Conservation (phyloP, 2,113 vertebrate genomes). For the Microtus oregoni region DNA sequence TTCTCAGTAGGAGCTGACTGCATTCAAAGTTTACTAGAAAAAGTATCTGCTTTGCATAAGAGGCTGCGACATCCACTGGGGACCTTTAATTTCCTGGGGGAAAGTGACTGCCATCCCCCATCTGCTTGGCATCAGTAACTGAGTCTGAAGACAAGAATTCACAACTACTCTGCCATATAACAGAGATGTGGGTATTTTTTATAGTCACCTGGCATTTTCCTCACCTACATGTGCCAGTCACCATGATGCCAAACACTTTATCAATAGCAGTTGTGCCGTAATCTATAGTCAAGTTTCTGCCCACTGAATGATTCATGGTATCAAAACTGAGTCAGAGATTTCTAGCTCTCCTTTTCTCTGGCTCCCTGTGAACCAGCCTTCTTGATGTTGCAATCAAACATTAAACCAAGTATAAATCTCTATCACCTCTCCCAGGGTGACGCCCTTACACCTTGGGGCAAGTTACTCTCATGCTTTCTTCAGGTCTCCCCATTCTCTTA, state of each 20-base stretch:
- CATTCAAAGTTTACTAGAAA: neutral
- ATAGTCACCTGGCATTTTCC: neutral
- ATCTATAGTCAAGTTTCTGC: neutral
- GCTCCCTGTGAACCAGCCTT: neutral
- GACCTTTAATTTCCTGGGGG: neutral
- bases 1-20: neutral
- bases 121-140: neutral
- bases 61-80: neutral
- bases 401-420: slow-evolving; percentile 39
- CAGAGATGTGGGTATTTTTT: neutral
- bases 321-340: neutral
- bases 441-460: slow-evolving; percentile 24
- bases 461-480: neutral
- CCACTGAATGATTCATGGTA: neutral
- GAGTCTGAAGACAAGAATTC: neutral
- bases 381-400: slow-evolving; percentile 20
- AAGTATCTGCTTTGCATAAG: neutral
- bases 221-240: neutral
- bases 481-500: slow-evolving; percentile 59
- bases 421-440: neutral
- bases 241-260: neutral
- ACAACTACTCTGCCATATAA: neutral
- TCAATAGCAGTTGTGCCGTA: neutral
- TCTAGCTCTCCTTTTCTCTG: neutral
- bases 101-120: neutral